Evolutionary conservation across 2,888 invertebrate species (phyloP), one percentile per base, ranked within the genome.

Genomic region (Gandaritis pyraliata): DNA sequence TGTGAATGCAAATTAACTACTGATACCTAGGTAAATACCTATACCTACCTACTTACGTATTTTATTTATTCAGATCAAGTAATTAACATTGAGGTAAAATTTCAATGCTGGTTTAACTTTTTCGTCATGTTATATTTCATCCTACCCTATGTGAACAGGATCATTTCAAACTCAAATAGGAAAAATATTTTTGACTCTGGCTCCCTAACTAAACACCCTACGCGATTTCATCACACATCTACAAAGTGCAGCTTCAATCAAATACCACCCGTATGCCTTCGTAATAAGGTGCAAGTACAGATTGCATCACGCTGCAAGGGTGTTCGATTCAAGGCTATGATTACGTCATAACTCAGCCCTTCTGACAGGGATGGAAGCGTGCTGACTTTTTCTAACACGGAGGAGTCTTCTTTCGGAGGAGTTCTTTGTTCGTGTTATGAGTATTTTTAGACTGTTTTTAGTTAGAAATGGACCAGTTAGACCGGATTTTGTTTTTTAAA

Each of bases 321-420:
- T 82, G 77, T 71, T 72, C 69, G 72, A 76, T 71, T 72, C 69
- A 72, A 67, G 70, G 79, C 75, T 80, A 79, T 80, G 76, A 82
- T 86, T 86, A 86, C 88, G 86, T 88, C 87, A 89, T 85, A 80
- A 84, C 81, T 83, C 78, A 81, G 80, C 81, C 87, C 86, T 84
- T 82, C 78, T 77, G 80, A 80, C 71, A 70, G 69, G 66, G 66
- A 76, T 77, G 62, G 63, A 76, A 69, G 77, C 76, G 36, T 61
- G 64, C 49, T 15, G 52, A 63, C 62, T 58, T 45, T 36, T 65
- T 81, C 76, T 68, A 70, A 67, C 66, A 70, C 72, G 78, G 74
- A 77, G 75, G 75, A 69, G 73, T 73, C n/a, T n/a, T n/a, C n/a
- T n/a, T n/a, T n/a, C n/a, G n/a, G n/a, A n/a, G n/a, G 75, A 66